Base-by-base conservation (phyloP, 2,113 vertebrate genomes). In the Nothobranchius furzeri region DNA sequence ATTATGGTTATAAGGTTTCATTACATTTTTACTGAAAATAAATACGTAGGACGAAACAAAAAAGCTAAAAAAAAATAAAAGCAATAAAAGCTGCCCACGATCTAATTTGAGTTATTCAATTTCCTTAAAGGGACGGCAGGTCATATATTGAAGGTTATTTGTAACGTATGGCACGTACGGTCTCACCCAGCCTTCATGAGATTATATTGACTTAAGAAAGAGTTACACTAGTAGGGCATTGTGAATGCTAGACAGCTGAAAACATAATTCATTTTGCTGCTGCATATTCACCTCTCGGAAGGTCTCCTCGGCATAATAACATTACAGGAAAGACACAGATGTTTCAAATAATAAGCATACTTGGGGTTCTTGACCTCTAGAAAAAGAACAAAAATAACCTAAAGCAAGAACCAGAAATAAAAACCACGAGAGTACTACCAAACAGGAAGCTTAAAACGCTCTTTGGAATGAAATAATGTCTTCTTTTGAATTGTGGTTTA, bases 231-330 rank as follows among this genome's bases (percentile, higher is more conserved):
- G 37, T 30, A 63, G 68, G 76, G 72, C 62, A 70, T 60, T 62
- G 54, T 70, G 10, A 43, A 30, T 56, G 80, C 60, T 20, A 72
- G 61, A 85, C 69, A 82, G 78, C 74, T 54, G 9, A 1, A 70
- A 74, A 81, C 81, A 79, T 76, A 62, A 60, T 76, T 85, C 73
- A 77, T 87, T 85, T 77, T 50, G 10, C 59, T n/a, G 46, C 45
- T 20, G 70, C 78, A 54, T 48, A 70, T 53, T 12, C 61, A 78
- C 50, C 64, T 76, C 14, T 10, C 66, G 64, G 72, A 75, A 72
- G 45, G 46, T 77, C 60, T 60, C 58, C 56, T 78, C 63, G 10
- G 25, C 57, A 54, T 62, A 73, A 40, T 58, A 62, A 51, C 48
- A 62, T 46, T 55, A 56, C 61, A 60, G 37, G 24, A 54, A 72